phyloP scores from a whole-genome alignment of 1,140 invertebrate genomes.

The Schmidtea mediterranea region DNA sequence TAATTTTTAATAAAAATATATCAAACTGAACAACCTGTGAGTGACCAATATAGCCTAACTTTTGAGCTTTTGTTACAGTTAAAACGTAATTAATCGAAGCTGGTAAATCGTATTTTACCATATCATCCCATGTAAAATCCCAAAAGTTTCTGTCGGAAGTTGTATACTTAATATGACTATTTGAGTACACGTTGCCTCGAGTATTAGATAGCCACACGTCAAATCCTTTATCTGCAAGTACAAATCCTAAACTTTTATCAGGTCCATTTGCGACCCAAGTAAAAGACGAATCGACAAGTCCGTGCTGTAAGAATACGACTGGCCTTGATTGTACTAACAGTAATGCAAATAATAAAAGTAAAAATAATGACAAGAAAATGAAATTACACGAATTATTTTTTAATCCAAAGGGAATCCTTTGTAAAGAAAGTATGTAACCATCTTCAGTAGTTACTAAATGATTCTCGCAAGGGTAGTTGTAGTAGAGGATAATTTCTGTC shows the following conservation, averaged over 20 bases:
- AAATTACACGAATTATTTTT: too few relatives aligned
- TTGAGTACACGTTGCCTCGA: constrained; percentile 35
- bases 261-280: constrained; percentile 13
- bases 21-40: too few relatives aligned
- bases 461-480: too few relatives aligned
- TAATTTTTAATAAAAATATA: too few relatives aligned
- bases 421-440: constrained; percentile 15
- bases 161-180: constrained; percentile 24
- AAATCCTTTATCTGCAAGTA: constrained; percentile 37
- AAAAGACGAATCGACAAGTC: constrained; percentile 11
- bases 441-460: constrained; percentile 16
- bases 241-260: constrained; percentile 12
- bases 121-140: constrained; percentile 45
- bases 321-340: too few relatives aligned
- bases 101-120: constrained; percentile 42
- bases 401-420: constrained; percentile 15
- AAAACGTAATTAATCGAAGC: constrained; percentile 38
- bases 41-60: constrained; percentile 41
- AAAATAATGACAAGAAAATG: neutral
- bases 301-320: constrained; percentile 15
- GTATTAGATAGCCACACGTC: constrained; percentile 45
- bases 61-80: constrained; percentile 24
- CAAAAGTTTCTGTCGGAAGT: constrained; percentile 38
- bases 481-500: too few relatives aligned
- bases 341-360: too few relatives aligned